Percentiles rank a stretch among this genome's conserved stretches.
These are phyloP conservation scores for Lingula anatina DNA, from an alignment of 2,888 invertebrate genomes.

Conservation along the genomic window DNA sequence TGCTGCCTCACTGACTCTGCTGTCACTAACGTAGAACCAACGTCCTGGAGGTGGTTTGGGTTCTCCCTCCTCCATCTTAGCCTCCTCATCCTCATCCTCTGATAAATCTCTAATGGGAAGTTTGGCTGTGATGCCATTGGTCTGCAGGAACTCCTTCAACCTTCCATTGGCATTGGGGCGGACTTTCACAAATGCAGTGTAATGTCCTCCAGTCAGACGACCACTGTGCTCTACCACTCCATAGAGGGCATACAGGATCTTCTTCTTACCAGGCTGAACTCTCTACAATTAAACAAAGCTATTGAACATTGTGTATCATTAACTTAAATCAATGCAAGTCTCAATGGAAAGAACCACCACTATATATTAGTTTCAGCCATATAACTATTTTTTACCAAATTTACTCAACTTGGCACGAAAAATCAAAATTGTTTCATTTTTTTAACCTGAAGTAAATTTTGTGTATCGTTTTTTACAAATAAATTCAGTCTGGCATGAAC, in stretches of 20 bases:
- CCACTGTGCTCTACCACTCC: conserved; percentile 95
- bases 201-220: conserved; percentile 81
- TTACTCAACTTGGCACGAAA: too few relatives aligned
- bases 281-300: conserved; percentile 33
- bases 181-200: conserved; percentile 92
- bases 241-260: conserved; percentile 81
- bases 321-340: too few relatives aligned
- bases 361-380: too few relatives aligned
- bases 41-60: conserved; percentile 58
- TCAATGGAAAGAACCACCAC: too few relatives aligned
- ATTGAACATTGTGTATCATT: background rate
- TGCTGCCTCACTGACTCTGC: conserved; percentile 71
- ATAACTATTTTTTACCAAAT: too few relatives aligned
- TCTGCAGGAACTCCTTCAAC: conserved; percentile 26
- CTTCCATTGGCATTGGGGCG: conserved; percentile 34
- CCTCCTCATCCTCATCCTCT: conserved; percentile 14
- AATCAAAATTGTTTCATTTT: too few relatives aligned
- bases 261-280: conserved; percentile 57
- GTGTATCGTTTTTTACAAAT: too few relatives aligned
- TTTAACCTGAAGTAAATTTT: too few relatives aligned
- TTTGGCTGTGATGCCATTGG: conserved; percentile 17
- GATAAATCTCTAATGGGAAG: conserved; percentile 27
- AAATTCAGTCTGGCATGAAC: too few relatives aligned
- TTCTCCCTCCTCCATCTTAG: conserved; percentile 11
- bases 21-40: conserved; percentile 94